These are phyloP conservation scores for Hemitrygon akajei DNA, from an alignment of 2,797 vertebrate genomes.

Conservation along the genomic window DNA sequence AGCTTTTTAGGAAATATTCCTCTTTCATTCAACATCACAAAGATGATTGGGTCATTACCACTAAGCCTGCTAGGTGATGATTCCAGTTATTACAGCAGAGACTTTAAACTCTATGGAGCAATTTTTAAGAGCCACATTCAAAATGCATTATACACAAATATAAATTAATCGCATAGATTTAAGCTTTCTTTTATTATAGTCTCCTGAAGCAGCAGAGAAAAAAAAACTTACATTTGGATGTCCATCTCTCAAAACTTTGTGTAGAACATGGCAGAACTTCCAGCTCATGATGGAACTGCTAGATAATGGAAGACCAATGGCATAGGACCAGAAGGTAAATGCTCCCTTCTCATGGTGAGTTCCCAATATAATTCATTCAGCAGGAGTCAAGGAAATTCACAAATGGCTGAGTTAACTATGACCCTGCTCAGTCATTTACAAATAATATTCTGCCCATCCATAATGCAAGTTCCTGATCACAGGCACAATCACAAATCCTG, in stretches of 20 bases:
- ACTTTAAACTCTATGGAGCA: no score
- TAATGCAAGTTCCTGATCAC: neutral
- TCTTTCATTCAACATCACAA: no score
- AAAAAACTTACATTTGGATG: constrained; percentile 78
- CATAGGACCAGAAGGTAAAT: constrained; percentile 93
- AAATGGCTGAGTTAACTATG: neutral
- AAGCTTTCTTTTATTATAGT: neutral
- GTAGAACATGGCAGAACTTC: constrained; percentile 96
- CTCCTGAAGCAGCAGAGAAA: neutral
- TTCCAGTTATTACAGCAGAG: no score
- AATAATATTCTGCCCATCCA: neutral
- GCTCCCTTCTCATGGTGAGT: constrained; percentile 94
- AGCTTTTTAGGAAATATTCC: no score
- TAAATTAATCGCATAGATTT: neutral
- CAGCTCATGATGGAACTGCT: constrained; percentile 90
- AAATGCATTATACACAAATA: no score
- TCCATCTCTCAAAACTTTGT: constrained; percentile 88
- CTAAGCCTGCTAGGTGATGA: no score
- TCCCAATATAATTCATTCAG: constrained; percentile 86
- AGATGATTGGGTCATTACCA: no score
- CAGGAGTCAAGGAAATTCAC: constrained; percentile 57
- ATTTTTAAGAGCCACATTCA: no score
- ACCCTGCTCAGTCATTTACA: neutral
- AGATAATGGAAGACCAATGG: constrained; percentile 80
- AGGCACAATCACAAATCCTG: neutral